Evolutionary conservation across 2,113 vertebrate species (phyloP), one percentile per base, ranked within the genome.

Genomic region (Scomber scombrus): DNA sequence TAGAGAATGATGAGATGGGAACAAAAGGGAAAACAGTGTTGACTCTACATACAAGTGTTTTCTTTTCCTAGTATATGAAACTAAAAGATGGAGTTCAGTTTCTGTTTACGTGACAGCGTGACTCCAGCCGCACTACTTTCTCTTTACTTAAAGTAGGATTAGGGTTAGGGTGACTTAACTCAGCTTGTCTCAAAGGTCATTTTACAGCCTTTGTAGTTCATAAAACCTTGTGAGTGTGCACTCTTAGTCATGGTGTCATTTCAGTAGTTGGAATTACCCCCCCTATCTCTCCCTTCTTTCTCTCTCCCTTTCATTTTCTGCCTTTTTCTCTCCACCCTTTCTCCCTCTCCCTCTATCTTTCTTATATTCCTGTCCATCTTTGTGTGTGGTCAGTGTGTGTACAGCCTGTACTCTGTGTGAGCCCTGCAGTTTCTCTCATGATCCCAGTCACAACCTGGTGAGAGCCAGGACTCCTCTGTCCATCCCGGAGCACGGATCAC

Each of bases 341-440:
- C 8, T 18, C n/a, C 18, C n/a, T 40, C 1, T 26, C 43, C 16
- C 3, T 54, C n/a, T n/a, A n/a, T n/a, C n/a, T n/a, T n/a, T n/a
- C 34, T 62, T 26, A 26, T 26, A 26, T 26, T 26, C 19, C 3
- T 8, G 21, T 40, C 26, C 12, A 4, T 31, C 4, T 56, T 64
- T 67, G 4, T 67, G 71, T 51, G 58, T 60, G 34, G 2, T 57
- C 76, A 99, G 98, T 75, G 92, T 98, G 14, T 99, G 98, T 43
- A 96, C 97, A 3, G 95, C 96, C 67, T 99, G 97, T 81, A 98
- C 93, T 29, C 95, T 95, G 68, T 99, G 98, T 87, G 98, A 99
- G 90, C 95, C 95, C 2, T 97, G 97, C 64, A 92, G 94, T 0
- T 98, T 97, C 0, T 91, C 94, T 0, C 98, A 99, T 0, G 96